Base-by-base conservation (phyloP, 1,140 invertebrate species). In the Drosophila micromelanica region DNA sequence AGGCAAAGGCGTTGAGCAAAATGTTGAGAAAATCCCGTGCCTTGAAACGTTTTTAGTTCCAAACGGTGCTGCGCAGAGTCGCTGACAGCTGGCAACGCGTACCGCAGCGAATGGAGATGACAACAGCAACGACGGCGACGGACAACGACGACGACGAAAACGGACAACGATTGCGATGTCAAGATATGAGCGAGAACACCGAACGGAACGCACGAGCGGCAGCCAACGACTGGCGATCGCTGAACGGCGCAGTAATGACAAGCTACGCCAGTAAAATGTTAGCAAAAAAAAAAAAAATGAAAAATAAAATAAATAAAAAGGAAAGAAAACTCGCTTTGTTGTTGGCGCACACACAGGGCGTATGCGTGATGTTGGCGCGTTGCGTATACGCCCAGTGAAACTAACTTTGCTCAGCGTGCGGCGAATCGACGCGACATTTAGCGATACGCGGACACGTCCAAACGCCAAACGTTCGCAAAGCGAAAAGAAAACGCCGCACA, bases 401-500 rank as follows among this genome's bases (percentile, higher is more conserved):
- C 81, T 77, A 81, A 85, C 81, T 81, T 68, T 75, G 60, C 74
- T 84, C 65, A 76, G 73, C 71, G 59, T 11, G 17, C 43, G 38
- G 76, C 57, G 64, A 61, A 43, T 61, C 56, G 68, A 54, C 60
- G 80, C 80, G 65, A 82, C 82, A 82, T 82, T 67, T 73, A 82
- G 78, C 82, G 79, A 87, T 40, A 51, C 72, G 52, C 57, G 67
- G 42, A 67, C 81, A 87, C 84, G 85, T 89, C 84, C 70, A 89
- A 84, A 78, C 85, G 84, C 85, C 59, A 79, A 89, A 89, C 84
- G 84, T 76, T 89, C 78, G 85, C 79, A 74, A 84, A 77, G 56
- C 84, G 84, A 89, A 89, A 89, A 89, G 84, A 89, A 89, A 73
- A 65, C 51, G 27, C 68, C 68, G 60, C 20, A 37, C 17, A 73